phyloP scores from a whole-genome alignment of 2,888 invertebrate genomes.

The Torymus auratus region DNA sequence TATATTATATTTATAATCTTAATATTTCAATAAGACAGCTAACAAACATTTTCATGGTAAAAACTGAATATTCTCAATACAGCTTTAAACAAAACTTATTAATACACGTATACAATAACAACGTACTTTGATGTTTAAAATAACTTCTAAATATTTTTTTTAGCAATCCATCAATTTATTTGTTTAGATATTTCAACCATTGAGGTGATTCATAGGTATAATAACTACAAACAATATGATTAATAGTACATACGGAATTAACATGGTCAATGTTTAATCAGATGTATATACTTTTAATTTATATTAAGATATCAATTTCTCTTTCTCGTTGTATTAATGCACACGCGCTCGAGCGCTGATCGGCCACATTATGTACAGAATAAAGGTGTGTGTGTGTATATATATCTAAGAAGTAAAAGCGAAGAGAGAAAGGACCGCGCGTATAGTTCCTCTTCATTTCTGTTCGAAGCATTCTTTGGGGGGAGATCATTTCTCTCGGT shows the following conservation, averaged over 20 bases:
- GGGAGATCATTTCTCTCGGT: conserved; percentile 46
- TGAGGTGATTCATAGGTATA: too few relatives aligned
- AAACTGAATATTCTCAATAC: too few relatives aligned
- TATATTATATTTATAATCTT: too few relatives aligned
- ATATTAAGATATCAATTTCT: conserved; percentile 11
- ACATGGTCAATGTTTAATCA: too few relatives aligned
- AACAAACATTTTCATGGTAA: too few relatives aligned
- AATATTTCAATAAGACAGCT: too few relatives aligned
- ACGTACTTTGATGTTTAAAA: background rate
- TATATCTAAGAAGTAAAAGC: conserved; percentile 14
- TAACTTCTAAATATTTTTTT: conserved; percentile 1
- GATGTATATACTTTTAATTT: background rate
- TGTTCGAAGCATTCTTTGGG: conserved; percentile 38
- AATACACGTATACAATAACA: background rate
- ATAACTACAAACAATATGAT: background rate
- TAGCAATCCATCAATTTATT: too few relatives aligned
- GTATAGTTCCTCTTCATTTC: conserved; percentile 9
- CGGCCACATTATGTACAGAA: conserved; percentile 38
- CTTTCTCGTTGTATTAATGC: background rate
- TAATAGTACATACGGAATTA: background rate
- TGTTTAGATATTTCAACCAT: too few relatives aligned
- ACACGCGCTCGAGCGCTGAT: conserved; percentile 15
- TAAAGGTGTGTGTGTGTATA: conserved; percentile 20
- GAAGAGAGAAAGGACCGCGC: conserved; percentile 23
- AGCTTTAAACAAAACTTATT: background rate